Evolutionary conservation across 2,888 invertebrate species (phyloP).

Genomic region (Clusia tigrina): DNA sequence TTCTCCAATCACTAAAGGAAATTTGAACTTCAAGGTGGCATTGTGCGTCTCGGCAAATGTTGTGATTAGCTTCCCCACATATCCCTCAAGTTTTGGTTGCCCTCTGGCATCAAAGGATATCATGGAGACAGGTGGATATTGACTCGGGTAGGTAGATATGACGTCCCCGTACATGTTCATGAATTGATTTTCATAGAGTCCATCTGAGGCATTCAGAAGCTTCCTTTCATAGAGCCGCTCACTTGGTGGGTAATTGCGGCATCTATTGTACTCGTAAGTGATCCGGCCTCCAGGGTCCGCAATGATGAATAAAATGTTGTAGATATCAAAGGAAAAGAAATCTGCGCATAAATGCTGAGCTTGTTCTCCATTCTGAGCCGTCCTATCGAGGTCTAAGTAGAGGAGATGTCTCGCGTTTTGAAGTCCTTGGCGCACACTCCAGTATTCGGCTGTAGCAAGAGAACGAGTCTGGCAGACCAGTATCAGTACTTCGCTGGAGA

Average conservation of each 20-base stretch:
- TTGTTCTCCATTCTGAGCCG: no score
- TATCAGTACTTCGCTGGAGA: neutral
- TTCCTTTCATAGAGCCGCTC: neutral
- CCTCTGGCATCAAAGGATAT: constrained; percentile 30
- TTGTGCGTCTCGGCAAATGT: constrained; percentile 39
- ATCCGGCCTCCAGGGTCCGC: neutral
- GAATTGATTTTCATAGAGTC: constrained; percentile 40
- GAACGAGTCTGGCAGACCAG: no score
- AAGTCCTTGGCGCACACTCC: neutral
- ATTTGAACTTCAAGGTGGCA: constrained; percentile 33
- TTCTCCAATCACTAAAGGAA: neutral
- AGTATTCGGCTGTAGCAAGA: no score
- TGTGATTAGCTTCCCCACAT: constrained; percentile 35
- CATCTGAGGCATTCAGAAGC: neutral
- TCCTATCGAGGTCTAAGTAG: neutral
- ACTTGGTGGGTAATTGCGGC: neutral
- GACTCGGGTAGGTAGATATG: constrained; percentile 35
- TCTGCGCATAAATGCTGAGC: neutral
- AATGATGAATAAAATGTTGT: neutral
- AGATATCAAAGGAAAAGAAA: neutral
- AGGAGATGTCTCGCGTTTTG: neutral
- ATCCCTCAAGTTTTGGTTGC: constrained; percentile 33
- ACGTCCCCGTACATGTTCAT: constrained; percentile 35
- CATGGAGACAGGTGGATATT: constrained; percentile 40
- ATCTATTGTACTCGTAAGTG: neutral